Evolutionary conservation across 2,888 invertebrate genomes (phyloP).

Genomic region (Melitaea athalia): DNA sequence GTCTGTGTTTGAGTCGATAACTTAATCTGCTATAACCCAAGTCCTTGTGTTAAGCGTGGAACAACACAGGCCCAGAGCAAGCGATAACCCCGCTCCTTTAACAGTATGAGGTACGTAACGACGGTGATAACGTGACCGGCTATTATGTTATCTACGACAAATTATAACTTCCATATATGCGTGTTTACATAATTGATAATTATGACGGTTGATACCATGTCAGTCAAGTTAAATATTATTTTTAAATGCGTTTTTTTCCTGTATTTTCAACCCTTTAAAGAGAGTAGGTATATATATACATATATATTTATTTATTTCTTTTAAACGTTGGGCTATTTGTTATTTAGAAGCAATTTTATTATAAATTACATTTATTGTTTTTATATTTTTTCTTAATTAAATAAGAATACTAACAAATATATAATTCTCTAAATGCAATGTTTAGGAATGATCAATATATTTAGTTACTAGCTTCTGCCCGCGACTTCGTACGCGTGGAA

Average conservation of each 20-base stretch:
- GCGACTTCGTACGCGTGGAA: no score
- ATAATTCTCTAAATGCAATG: not conserved
- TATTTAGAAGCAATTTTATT: no score
- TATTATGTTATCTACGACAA: conserved; percentile 35
- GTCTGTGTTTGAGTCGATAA: conserved; percentile 29
- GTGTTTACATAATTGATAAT: conserved; percentile 29
- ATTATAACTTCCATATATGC: conserved; percentile 28
- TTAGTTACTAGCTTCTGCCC: no score
- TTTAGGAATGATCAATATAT: no score
- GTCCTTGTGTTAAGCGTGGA: conserved; percentile 22
- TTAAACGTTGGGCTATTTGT: no score
- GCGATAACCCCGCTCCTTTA: conserved; percentile 38
- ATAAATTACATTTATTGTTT: no score
- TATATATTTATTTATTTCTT: no score
- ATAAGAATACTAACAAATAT: no score
- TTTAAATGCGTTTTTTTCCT: not conserved
- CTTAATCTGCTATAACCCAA: conserved; percentile 19
- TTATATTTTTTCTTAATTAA: no score
- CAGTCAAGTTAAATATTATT: not conserved
- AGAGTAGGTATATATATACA: no score
- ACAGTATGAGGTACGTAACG: conserved; percentile 36
- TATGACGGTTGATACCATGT: conserved; percentile 8
- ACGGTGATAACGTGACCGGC: conserved; percentile 31
- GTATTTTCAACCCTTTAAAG: not conserved
- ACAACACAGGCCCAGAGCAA: conserved; percentile 22